Conservation (phyloP, 2,888 invertebrate genomes). For the Ditylenchus weischeri region DNA sequence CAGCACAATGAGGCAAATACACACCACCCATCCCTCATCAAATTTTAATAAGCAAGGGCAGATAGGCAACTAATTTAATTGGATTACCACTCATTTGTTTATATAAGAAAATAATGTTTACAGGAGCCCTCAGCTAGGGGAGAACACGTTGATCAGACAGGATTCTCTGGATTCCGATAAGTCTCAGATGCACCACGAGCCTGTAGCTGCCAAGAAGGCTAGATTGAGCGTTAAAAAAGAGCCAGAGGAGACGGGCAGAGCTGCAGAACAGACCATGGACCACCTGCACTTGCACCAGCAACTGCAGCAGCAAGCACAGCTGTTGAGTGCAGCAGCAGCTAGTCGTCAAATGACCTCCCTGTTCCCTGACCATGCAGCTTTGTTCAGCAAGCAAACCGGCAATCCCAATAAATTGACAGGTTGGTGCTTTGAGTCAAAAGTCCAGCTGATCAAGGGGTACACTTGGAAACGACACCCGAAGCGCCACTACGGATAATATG, state of each 20-base stretch:
- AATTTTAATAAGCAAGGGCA: too few species aligned
- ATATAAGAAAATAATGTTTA: background rate
- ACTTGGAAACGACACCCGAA: too few species aligned
- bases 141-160: background rate
- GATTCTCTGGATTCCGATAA: background rate
- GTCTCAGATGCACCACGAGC: too few species aligned
- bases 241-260: background rate
- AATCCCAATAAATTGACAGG: slow-evolving; percentile 1
- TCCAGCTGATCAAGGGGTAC: too few species aligned
- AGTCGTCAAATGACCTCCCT: background rate
- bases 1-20: too few species aligned
- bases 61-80: too few species aligned
- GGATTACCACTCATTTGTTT: background rate
- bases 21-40: too few species aligned
- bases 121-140: background rate
- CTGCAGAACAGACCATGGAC: too few species aligned
- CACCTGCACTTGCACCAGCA: background rate
- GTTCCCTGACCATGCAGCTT: too few species aligned
- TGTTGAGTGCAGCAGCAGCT: slow-evolving; percentile 3
- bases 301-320: slow-evolving; percentile 3
- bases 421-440: background rate
- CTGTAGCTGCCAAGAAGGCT: slow-evolving; percentile 2
- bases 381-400: background rate
- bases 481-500: too few species aligned
- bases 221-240: background rate